phyloP scores from a whole-genome alignment of 2,113 vertebrate genomes.

The Riparia riparia region DNA sequence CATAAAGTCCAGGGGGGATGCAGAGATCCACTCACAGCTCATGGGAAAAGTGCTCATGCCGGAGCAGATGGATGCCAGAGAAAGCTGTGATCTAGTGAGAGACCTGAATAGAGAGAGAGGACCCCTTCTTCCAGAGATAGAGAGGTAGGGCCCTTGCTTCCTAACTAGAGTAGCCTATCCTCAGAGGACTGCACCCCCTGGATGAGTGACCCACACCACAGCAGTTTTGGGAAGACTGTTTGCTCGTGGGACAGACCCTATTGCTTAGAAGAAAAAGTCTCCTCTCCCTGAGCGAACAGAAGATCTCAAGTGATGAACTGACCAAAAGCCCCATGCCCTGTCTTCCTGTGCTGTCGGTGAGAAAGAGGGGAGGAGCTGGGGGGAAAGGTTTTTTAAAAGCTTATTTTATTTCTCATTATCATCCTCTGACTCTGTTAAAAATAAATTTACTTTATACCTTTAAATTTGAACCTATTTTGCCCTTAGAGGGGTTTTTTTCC shows the following conservation, averaged over 20 bases:
- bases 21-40: too few species aligned
- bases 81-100: not conserved
- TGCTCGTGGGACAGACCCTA: accelerated
- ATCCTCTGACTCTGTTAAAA: not conserved
- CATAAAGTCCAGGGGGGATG: too few species aligned
- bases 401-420: not conserved
- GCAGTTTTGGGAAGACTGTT: not conserved
- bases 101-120: not conserved
- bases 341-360: not conserved
- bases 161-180: not conserved
- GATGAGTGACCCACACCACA: not conserved
- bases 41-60: too few species aligned
- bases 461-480: not conserved
- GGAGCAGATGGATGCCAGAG: not conserved
- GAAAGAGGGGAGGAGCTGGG: not conserved
- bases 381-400: not conserved
- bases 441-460: not conserved
- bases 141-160: not conserved
- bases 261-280: not conserved
- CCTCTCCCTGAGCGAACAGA: not conserved
- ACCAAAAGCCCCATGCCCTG: not conserved
- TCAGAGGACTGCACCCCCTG: not conserved
- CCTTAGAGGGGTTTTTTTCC: too few species aligned
- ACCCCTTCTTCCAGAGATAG: not conserved
- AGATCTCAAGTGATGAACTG: not conserved